phyloP scores from a whole-genome alignment of 2,797 vertebrate genomes.

The Chromobotia macracanthus region DNA sequence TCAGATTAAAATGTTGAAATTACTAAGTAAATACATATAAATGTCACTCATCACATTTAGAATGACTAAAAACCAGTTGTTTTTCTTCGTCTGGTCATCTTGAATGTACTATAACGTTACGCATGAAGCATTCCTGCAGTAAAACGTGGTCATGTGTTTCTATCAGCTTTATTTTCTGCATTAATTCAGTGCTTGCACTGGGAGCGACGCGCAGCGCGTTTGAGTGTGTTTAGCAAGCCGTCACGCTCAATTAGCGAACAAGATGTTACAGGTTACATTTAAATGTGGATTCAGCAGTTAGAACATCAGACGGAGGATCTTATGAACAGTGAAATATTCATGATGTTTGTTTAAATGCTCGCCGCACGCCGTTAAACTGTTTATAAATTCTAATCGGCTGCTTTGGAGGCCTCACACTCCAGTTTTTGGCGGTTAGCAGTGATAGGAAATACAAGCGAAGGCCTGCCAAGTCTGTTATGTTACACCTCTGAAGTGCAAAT shows the following conservation, averaged over 20 bases:
- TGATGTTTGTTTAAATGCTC: constrained; percentile 81
- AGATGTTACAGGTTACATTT: constrained; percentile 65
- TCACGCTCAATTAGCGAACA: constrained; percentile 76
- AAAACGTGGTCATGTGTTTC: background rate
- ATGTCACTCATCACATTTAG: too few relatives aligned
- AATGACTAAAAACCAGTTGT: too few relatives aligned
- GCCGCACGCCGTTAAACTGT: constrained; percentile 75
- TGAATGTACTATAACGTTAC: too few relatives aligned
- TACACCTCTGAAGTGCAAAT: constrained; percentile 81
- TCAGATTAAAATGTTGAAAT: too few relatives aligned
- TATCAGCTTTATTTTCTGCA: background rate
- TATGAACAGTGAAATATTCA: constrained; percentile 80
- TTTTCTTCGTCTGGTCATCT: too few relatives aligned
- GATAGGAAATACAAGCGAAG: constrained; percentile 76
- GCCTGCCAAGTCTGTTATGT: constrained; percentile 73
- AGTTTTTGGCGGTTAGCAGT: constrained; percentile 75
- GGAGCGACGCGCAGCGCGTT: constrained; percentile 36
- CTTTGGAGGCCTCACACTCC: constrained; percentile 72
- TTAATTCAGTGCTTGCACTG: background rate
- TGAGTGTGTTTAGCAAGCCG: constrained; percentile 67
- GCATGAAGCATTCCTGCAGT: background rate
- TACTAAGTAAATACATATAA: too few relatives aligned
- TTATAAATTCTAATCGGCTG: constrained; percentile 78
- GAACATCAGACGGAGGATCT: constrained; percentile 70
- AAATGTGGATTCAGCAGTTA: constrained; percentile 68